Evolutionary conservation across 2,797 vertebrate species (phyloP).

Genomic region (Remorina albescens): DNA sequence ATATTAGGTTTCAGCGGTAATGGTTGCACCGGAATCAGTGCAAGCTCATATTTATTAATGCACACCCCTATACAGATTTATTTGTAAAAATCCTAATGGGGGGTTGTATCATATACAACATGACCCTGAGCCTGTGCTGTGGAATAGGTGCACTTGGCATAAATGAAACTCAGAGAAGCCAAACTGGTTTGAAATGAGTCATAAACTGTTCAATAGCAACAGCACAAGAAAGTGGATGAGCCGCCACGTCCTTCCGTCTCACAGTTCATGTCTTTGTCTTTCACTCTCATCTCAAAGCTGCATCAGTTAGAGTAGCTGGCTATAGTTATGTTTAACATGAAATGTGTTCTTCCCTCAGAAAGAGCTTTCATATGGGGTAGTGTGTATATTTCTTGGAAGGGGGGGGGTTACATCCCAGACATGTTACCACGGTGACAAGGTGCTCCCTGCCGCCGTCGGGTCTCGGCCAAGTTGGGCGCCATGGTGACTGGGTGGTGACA

Average conservation of each 20-base stretch:
- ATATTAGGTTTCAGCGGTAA: not conserved
- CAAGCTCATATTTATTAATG: not conserved
- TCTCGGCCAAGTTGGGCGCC: conserved; percentile 89
- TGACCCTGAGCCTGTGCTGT: not conserved
- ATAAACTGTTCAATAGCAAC: not conserved
- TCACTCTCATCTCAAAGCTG: conserved; percentile 8
- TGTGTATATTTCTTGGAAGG: conserved; percentile 43
- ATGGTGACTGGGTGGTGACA: conserved; percentile 89
- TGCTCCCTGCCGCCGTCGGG: conserved; percentile 90
- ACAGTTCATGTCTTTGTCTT: not conserved
- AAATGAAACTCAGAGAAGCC: not conserved
- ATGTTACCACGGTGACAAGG: conserved; percentile 91
- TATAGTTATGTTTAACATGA: conserved; percentile 42
- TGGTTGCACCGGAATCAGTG: not conserved
- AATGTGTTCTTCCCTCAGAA: conserved; percentile 19
- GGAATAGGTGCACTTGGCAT: not conserved
- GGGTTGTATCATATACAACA: not conserved
- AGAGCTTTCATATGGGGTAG: conserved; percentile 31
- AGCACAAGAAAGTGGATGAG: not conserved
- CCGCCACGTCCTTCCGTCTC: conserved; percentile 3
- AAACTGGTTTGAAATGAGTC: conserved; percentile 8
- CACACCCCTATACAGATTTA: not conserved
- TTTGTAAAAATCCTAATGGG: not conserved
- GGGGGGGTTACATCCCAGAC: conserved; percentile 91
- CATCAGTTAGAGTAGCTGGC: not conserved